Base-by-base conservation (phyloP, 92 coral and sea anemone genomes). In the Paragorgia papillata region DNA sequence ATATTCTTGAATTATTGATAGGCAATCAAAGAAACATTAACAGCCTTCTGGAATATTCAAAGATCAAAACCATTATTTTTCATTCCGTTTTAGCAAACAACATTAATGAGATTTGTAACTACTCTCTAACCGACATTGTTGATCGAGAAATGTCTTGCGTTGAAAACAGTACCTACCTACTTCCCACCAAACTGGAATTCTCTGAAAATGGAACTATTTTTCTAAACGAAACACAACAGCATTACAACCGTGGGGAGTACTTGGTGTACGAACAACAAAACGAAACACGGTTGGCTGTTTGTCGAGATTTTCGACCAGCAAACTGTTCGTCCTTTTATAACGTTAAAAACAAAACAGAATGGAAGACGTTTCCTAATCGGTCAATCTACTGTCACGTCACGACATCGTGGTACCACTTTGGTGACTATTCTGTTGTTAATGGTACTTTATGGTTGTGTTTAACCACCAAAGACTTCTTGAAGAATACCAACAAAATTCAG, bases 331-430 rank as follows among this genome's bases (percentile, higher is more conserved):
- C 4, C 15, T 66, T 0, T 10, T 5, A n/a, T 33, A 34, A 22
- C 7, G 9, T 66, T 40, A 22, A 40, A n/a, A 66, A 66, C 55
- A 1, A 8, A 19, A 39, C 53, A 14, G 27, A 66, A 10, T 66
- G 44, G 53, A 66, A 20, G 8, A 8, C 24, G 29, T 66, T 66
- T 37, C 56, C 53, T 24, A 66, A 66, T 43, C 7, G 54, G 31
- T 19, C 73, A 21, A 39, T 66, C 15, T 66, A 66, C 73, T 35
- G 57, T 27, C 53, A 43, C 56, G 73, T 66, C 27, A 39, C 73
- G 24, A 40, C 35, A 0, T 35, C 73, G 53, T 22, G 44, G 44
- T 66, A 6, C 29, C 48, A 66, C 34, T 66, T 35, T 22, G 73
- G 73, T 2, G 56, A 66, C 20, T 66, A 66, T 54, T 19, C 73